phyloP scores from a whole-genome alignment of 2,113 vertebrate genomes.

The Brachypteracias leptosomus region DNA sequence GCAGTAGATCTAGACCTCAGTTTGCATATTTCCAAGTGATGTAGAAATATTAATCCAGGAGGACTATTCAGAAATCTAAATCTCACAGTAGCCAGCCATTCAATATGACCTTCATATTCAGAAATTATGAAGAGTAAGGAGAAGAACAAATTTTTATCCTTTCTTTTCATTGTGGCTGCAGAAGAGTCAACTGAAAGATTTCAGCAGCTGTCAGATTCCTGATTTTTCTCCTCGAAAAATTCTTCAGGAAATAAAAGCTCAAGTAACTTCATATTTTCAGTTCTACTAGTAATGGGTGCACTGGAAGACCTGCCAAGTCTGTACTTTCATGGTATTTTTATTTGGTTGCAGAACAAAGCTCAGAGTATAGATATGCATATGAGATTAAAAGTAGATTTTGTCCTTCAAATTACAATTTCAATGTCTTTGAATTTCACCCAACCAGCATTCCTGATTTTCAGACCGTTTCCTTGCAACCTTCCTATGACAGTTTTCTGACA shows the following conservation, averaged over 20 bases:
- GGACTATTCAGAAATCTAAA: neutral
- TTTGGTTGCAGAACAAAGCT: neutral
- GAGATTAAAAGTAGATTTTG: neutral
- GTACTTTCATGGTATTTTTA: neutral
- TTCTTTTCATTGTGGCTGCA: neutral
- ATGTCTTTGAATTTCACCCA: neutral
- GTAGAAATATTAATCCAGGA: neutral
- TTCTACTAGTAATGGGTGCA: neutral
- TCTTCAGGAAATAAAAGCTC: neutral
- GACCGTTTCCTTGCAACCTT: neutral
- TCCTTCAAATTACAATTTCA: slow-evolving; percentile 6
- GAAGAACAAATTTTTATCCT: neutral
- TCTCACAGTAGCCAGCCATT: neutral
- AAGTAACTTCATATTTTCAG: neutral
- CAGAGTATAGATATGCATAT: neutral
- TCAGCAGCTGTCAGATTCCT: neutral
- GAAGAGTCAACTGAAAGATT: neutral
- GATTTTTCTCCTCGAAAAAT: neutral
- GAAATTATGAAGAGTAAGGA: neutral
- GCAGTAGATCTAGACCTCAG: neutral
- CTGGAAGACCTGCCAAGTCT: neutral
- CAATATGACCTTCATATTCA: neutral
- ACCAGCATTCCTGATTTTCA: neutral
- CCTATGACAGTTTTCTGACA: neutral
- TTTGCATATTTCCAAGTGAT: neutral